Conservation (phyloP, 2,797 vertebrate genomes). For the Enteromius viviparus region DNA sequence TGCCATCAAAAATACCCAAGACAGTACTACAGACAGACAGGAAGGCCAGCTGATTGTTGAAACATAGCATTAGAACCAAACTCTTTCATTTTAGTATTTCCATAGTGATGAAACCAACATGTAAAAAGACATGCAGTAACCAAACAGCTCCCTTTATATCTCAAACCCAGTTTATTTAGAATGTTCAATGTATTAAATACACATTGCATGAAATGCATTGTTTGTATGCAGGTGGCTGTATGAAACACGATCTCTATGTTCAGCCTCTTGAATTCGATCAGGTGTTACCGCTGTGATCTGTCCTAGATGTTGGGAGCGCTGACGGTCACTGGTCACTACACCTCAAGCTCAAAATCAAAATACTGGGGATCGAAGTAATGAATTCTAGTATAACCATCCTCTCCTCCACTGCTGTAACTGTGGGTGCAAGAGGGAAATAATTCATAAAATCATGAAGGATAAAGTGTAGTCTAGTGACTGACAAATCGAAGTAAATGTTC, state of each 20-base stretch:
- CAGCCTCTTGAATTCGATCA: neutral
- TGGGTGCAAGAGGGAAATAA: neutral
- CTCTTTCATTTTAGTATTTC: neutral
- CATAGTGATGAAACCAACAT: neutral
- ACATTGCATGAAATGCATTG: conserved; percentile 41
- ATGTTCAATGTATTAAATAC: conserved; percentile 62
- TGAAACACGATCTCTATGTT: conserved; percentile 39
- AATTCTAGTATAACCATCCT: conserved; percentile 95
- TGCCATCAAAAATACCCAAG: neutral
- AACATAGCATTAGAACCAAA: neutral
- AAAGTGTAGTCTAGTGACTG: neutral
- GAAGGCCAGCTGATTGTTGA: no score
- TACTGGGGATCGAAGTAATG: conserved; percentile 97
- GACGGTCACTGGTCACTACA: conserved; percentile 57
- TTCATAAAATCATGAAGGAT: neutral
- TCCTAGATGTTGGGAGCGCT: conserved; percentile 36
- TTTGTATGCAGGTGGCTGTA: conserved; percentile 37
- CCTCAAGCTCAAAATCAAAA: conserved; percentile 97
- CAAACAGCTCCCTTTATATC: neutral
- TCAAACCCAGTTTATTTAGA: conserved; percentile 49
- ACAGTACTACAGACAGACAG: neutral
- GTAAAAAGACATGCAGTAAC: neutral
- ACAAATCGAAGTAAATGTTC: neutral
- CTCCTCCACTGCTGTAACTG: conserved; percentile 97
- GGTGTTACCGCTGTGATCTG: conserved; percentile 4